These are phyloP conservation scores for Merluccius polli DNA, from an alignment of 2,797 vertebrate genomes.

Conservation along the genomic window DNA sequence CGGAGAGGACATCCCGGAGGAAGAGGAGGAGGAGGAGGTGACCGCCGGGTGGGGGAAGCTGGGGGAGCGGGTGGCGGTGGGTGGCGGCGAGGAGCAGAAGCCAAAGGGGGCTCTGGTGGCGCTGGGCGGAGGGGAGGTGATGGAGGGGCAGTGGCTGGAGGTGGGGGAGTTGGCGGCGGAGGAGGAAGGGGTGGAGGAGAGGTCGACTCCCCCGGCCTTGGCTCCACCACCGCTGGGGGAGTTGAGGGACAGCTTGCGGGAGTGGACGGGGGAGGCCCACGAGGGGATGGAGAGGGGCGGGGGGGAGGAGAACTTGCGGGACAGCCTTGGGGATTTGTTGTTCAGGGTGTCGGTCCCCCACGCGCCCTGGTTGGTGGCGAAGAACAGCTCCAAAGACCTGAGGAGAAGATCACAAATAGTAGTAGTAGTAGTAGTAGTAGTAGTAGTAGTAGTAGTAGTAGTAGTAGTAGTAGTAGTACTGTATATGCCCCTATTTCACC, in stretches of 20 bases:
- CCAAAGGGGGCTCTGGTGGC: constrained; percentile 67
- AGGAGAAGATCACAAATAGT: neutral
- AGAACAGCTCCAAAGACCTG: constrained; percentile 93
- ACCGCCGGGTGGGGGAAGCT: constrained; percentile 65
- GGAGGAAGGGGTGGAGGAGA: constrained; percentile 76
- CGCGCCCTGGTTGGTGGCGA: constrained; percentile 84
- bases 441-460: neutral
- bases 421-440: neutral
- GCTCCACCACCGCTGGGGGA: constrained; percentile 76
- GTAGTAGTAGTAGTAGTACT: neutral
- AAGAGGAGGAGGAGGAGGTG: constrained; percentile 74
- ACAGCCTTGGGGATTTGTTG: constrained; percentile 88
- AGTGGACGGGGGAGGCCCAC: constrained; percentile 85
- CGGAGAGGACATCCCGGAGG: constrained; percentile 67
- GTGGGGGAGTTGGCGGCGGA: constrained; percentile 80
- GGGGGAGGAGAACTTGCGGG: constrained; percentile 92
- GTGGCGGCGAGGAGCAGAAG: constrained; percentile 74
- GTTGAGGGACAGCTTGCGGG: constrained; percentile 87
- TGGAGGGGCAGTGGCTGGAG: constrained; percentile 75
- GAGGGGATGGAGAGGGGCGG: constrained; percentile 83
- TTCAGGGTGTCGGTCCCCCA: constrained; percentile 77
- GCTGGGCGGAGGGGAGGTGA: constrained; percentile 71
- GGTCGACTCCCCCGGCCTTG: constrained; percentile 79
- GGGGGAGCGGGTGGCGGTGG: constrained; percentile 79
- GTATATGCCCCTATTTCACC: neutral